Evolutionary conservation across 1,140 invertebrate genomes (phyloP), one percentile per base, ranked within the genome.

Genomic region (Triops cancriformis): DNA sequence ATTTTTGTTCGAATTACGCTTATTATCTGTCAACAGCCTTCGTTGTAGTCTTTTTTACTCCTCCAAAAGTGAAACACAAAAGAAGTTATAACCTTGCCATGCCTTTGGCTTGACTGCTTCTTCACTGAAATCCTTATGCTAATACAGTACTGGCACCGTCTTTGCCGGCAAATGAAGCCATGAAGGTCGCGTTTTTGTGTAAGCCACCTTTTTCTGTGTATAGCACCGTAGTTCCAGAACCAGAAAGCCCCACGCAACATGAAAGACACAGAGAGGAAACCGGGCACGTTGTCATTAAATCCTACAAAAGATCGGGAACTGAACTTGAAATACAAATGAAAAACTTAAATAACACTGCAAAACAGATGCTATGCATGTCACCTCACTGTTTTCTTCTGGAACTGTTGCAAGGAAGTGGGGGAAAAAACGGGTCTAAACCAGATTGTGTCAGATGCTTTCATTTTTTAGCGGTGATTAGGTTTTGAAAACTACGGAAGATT

Each of bases 41-140:
- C 23, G 7, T 64, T 64, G 14, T 6, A 64, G 51, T 37, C 51
- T 10, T 64, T 64, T 64, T 64, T 64, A 23, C 23, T 18, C 14
- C 14, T n/a, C 14, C 10, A 14, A 64, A 64, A 18, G 14, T 18
- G 18, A 64, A 64, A 64, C 23, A 18, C 51, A n/a, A 64, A 64
- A 64, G 23, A 64, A 64, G 51, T 64, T 23, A 23, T 64, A 18
- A 64, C 51, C 51, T 64, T 64, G 51, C 51, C 14, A 23, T 64
- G 51, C 51, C 51, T 64, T 64, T 64, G 51, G 51, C 51, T 64
- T 23, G 51, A 64, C 51, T 64, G n/a, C 51, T n/a, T 9, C 51
- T 64, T n/a, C 51, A 64, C 51, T 64, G 51, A 0, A 23, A n/a
- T n/a, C 51, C 51, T 64, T 64, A 64, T 64, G n/a, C 51, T 64